Base-by-base conservation (phyloP, 2,797 vertebrate species). In the Pteropus rufus region DNA sequence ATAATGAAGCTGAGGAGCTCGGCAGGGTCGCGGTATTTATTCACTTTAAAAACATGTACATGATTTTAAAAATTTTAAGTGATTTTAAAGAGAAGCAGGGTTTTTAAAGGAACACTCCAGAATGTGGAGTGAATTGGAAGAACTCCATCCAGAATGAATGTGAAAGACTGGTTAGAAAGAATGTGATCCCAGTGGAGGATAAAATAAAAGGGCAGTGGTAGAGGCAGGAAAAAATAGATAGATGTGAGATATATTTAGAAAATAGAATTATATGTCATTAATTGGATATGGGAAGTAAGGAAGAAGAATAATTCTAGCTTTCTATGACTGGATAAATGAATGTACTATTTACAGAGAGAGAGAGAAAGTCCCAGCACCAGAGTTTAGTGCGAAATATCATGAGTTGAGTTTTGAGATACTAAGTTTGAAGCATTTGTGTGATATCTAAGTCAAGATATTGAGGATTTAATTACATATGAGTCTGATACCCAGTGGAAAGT, bases 31-130 rank as follows among this genome's bases (percentile, higher is more conserved):
- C 19, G 29, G 19, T 8, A 24, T 7, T 4, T 2, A 24, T 34
- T 0, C 5, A 7, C 29, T 56, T 77, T 54, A 65, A 56, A n/a
- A 67, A 8, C 26, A 60, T 46, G n/a, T 14, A 67, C 36, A 18
- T 44, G 29, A 44, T 52, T 73, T 60, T n/a, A 21, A 49, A 72
- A 46, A 88, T 49, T 49, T 39, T 39, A n/a, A 56, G 19, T 67
- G 23, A 89, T 56, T 84, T 84, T 64, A 76, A 88, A 46, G 3
- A 85, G 54, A 92, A 70, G 41, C 10, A 11, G 36, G 10, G n/a
- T 54, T 65, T 70, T 89, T 81, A 36, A 86, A 87, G 29, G 1
- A 56, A 72, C 2, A 26, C 23, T 89, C 10, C 31, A 65, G 18
- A 80, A 2, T 29, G 7, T 49, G 14, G 23, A 62, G 10, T 82